Percentiles rank a stretch among this genome's conserved stretches.
Evolutionary conservation across 2,797 vertebrate species (phyloP).

Genomic region (Caiman crocodilus): DNA sequence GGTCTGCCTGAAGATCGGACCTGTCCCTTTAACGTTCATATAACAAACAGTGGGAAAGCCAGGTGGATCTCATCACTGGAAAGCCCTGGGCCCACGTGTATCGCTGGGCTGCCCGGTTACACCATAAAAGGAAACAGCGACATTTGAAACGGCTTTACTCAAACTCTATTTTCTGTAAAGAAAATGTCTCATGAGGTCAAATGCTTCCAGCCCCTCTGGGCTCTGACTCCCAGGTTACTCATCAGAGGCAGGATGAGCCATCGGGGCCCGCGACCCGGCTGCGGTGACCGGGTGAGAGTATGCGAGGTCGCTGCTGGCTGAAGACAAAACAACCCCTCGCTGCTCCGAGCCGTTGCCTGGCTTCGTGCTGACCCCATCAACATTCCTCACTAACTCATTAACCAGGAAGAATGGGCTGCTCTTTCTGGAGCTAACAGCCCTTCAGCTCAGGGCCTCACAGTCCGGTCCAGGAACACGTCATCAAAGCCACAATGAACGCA

Average conservation of each 20-base stretch:
- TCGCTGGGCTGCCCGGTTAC: background rate
- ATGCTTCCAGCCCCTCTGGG: background rate
- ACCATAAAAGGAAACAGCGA: conserved; percentile 48
- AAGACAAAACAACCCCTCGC: conserved; percentile 5
- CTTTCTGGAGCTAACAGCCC: background rate
- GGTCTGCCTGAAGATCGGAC: no score
- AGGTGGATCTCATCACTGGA: conserved; percentile 49
- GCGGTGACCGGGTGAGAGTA: background rate
- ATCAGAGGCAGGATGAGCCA: background rate
- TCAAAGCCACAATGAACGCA: background rate
- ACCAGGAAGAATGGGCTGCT: conserved; percentile 39
- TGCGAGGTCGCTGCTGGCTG: background rate
- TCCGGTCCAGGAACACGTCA: background rate
- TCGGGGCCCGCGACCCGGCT: background rate
- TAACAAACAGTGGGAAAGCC: background rate
- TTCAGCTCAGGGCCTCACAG: background rate
- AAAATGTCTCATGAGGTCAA: background rate
- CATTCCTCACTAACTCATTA: conserved; percentile 31
- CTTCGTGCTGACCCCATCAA: conserved; percentile 30
- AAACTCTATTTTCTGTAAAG: conserved; percentile 6
- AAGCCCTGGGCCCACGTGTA: conserved; percentile 11
- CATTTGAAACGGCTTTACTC: background rate
- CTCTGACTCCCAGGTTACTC: conserved; percentile 23
- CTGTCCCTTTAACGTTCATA: no score
- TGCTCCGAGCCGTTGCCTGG: background rate